Percentiles rank a stretch among this genome's conserved stretches.
Conservation (phyloP, 2,888 invertebrate genomes). For the Amphipoea oculea region DNA sequence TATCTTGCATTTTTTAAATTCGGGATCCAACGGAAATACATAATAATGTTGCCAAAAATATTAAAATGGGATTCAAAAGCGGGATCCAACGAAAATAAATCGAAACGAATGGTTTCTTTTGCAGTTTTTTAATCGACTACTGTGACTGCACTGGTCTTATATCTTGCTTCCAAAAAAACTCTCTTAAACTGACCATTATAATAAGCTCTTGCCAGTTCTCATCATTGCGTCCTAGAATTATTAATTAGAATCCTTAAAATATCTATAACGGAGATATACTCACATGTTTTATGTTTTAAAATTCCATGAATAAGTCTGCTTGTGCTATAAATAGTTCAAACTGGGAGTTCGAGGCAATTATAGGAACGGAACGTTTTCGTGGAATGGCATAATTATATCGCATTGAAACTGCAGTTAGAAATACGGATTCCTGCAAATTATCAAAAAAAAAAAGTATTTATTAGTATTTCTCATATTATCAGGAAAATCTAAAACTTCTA, state of each 20-base stretch:
- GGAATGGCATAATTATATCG: no score
- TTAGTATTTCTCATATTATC: neutral
- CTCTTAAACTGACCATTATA: neutral
- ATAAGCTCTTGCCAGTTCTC: neutral
- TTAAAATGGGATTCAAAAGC: no score
- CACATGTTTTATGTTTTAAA: constrained; percentile 8
- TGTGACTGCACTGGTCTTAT: neutral
- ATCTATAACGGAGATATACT: neutral
- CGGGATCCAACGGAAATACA: no score
- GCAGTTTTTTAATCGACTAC: neutral
- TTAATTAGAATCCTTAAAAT: neutral
- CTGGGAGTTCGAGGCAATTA: constrained; percentile 30
- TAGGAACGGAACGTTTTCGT: constrained; percentile 13
- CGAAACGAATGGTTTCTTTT: neutral
- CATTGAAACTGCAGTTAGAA: constrained; percentile 1
- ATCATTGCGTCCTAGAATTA: neutral
- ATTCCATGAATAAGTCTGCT: constrained; percentile 19
- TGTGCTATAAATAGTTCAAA: constrained; percentile 26
- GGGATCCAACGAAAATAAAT: no score
- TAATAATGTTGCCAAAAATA: no score
- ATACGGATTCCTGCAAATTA: neutral
- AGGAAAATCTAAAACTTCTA: no score
- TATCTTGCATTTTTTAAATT: no score
- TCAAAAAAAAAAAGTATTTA: neutral
- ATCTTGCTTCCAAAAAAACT: no score